These are phyloP conservation scores for Corella eumyota DNA, from an alignment of 23 tunicate species.

Conservation along the genomic window DNA sequence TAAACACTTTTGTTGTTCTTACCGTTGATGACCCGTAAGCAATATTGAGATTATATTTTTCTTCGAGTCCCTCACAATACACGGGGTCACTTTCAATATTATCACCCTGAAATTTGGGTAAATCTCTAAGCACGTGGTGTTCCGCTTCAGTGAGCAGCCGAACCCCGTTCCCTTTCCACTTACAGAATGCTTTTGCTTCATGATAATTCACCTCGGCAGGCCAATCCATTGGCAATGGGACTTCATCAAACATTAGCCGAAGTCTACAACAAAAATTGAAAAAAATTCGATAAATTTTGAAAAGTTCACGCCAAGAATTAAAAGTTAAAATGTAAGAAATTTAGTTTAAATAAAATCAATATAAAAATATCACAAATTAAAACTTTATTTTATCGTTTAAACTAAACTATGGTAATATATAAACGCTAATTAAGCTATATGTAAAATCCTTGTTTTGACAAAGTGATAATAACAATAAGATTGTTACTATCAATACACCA, in stretches of 20 bases:
- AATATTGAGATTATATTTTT: constrained; percentile 31
- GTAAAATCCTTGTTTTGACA: no score
- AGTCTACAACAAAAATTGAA: constrained; percentile 23
- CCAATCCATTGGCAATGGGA: constrained; percentile 75
- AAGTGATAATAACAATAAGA: no score
- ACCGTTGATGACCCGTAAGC: constrained; percentile 80
- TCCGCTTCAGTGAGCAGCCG: constrained; percentile 83
- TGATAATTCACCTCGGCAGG: constrained; percentile 74
- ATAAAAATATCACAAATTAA: no score
- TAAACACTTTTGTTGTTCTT: no score
- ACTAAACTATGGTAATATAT: no score
- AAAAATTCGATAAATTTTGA: background rate
- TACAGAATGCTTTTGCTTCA: constrained; percentile 84
- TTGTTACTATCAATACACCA: no score
- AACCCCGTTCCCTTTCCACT: constrained; percentile 59
- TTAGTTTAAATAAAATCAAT: no score
- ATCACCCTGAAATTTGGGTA: constrained; percentile 12
- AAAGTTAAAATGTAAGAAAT: no score
- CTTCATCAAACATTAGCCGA: constrained; percentile 76
- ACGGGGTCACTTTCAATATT: constrained; percentile 31
- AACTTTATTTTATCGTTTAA: no score
- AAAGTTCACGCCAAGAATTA: no score
- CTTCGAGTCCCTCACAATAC: constrained; percentile 1
- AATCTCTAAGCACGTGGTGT: constrained; percentile 54
- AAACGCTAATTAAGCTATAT: no score